These are phyloP conservation scores for Plecotus auritus DNA, from an alignment of 2,113 vertebrate genomes.

Conservation along the genomic window DNA sequence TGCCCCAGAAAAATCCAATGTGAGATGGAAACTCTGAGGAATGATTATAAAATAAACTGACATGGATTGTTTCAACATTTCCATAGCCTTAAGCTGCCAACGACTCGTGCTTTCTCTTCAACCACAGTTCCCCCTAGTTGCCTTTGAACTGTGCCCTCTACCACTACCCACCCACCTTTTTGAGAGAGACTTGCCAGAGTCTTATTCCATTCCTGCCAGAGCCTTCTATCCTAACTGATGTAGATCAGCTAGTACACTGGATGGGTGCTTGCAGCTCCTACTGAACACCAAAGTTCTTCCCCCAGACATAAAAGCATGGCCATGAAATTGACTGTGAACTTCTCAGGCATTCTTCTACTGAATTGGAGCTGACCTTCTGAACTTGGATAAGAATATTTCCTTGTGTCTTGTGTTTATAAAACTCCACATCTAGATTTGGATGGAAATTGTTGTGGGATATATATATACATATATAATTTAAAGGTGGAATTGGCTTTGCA, in stretches of 20 bases:
- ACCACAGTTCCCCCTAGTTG: neutral
- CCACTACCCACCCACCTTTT: neutral
- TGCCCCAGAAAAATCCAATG: constrained; percentile 50
- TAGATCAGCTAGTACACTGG: neutral
- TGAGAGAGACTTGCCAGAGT: neutral
- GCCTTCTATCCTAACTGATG: neutral
- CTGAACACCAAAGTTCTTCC: neutral
- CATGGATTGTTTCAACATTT: constrained; percentile 38
- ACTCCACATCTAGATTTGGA: neutral
- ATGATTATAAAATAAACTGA: constrained; percentile 60
- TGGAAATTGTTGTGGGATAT: neutral
- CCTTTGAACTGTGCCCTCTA: neutral
- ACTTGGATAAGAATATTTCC: neutral
- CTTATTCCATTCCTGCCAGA: neutral
- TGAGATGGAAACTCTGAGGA: constrained; percentile 64
- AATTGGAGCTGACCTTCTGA: neutral
- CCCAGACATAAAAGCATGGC: neutral
- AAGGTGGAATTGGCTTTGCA: neutral
- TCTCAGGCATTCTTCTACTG: neutral
- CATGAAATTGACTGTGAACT: neutral
- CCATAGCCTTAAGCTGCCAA: neutral
- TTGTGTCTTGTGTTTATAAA: neutral
- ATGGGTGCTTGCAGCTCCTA: neutral
- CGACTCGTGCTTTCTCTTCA: neutral
- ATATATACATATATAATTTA: neutral